Evolutionary conservation across 2,888 invertebrate species (phyloP).

Genomic region (Lithophane ornitopus): DNA sequence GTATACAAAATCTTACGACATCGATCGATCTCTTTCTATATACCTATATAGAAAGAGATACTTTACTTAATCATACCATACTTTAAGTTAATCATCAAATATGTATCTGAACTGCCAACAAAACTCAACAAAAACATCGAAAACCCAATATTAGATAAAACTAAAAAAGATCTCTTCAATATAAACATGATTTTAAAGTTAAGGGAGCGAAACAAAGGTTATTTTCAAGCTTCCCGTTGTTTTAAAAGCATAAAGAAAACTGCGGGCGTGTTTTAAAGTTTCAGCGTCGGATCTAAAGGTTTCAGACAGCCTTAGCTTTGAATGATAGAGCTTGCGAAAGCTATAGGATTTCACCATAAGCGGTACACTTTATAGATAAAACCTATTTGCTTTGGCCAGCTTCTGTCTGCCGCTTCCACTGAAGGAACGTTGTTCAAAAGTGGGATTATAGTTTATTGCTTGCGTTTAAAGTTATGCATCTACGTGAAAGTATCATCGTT

Average conservation of each 20-base stretch:
- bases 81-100: not conserved
- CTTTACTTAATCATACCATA: not conserved
- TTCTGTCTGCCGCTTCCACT: slow-evolving; percentile 17
- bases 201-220: slow-evolving; percentile 59
- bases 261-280: slow-evolving; percentile 75
- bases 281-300: slow-evolving; percentile 73
- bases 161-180: slow-evolving; percentile 35
- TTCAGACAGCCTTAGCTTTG: slow-evolving; percentile 67
- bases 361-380: slow-evolving; percentile 58
- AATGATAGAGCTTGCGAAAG: slow-evolving; percentile 69
- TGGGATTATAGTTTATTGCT: slow-evolving; percentile 23
- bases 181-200: slow-evolving; percentile 54
- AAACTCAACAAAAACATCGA: not conserved
- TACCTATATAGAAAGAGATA: not conserved
- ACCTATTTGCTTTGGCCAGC: slow-evolving; percentile 54
- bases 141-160: slow-evolving; percentile 20
- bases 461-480: not conserved
- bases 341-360: slow-evolving; percentile 66
- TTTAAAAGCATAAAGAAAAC: slow-evolving; percentile 70
- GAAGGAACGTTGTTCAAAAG: slow-evolving; percentile 18
- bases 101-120: not conserved
- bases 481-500: too few relatives aligned
- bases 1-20: not conserved
- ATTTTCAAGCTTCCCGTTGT: slow-evolving; percentile 65
- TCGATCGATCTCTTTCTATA: too few relatives aligned